Conservation (phyloP, 2,797 vertebrate species). For the Trachurus trachurus region DNA sequence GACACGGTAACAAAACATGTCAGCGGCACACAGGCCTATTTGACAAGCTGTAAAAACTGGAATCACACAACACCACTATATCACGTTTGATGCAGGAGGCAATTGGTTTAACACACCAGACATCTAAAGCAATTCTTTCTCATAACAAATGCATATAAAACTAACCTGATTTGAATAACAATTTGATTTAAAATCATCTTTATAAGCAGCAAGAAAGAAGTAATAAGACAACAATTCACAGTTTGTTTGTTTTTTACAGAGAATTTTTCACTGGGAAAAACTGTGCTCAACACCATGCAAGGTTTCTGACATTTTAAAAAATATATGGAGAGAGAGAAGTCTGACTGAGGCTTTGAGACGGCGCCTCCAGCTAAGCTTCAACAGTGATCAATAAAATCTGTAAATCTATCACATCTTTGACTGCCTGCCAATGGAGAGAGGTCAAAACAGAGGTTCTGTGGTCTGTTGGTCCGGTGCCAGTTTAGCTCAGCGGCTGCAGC, state of each 20-base stretch:
- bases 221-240: neutral
- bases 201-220: neutral
- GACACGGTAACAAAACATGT: constrained; percentile 63
- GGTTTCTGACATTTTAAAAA: neutral
- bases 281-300: neutral
- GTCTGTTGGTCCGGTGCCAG: constrained; percentile 5
- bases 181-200: neutral
- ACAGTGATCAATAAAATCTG: constrained; percentile 21
- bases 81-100: constrained; percentile 22
- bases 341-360: neutral
- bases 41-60: constrained; percentile 63
- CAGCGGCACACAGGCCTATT: constrained; percentile 36
- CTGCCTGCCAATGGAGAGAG: constrained; percentile 9
- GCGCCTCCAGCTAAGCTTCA: neutral
- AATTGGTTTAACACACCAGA: constrained; percentile 1
- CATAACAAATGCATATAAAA: neutral
- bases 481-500: neutral
- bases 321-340: neutral
- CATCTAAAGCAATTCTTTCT: neutral
- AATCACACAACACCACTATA: constrained; percentile 40
- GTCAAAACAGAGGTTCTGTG: constrained; percentile 7
- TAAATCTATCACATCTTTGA: constrained; percentile 15
- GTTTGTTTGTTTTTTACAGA: neutral
- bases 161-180: neutral
- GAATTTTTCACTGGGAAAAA: neutral